Percentiles rank a stretch among this genome's conserved stretches.
These are phyloP conservation scores for Turritopsis dohrnii DNA, from an alignment of 30 jellyfish, hydroid and myxozoan genomes.

Conservation along the genomic window DNA sequence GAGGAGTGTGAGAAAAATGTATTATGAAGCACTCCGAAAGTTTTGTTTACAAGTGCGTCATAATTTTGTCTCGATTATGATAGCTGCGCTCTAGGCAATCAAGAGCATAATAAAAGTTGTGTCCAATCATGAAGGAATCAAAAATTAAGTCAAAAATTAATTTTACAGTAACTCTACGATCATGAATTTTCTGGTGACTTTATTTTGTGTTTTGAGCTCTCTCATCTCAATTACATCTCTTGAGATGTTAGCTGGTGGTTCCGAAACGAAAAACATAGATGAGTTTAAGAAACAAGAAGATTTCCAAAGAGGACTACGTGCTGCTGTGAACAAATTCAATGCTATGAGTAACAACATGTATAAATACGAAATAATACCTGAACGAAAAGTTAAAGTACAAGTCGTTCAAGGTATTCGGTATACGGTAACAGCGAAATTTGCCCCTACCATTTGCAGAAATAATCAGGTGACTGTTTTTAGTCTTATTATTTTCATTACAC, in stretches of 20 bases:
- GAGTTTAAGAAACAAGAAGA: background rate
- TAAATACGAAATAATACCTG: background rate
- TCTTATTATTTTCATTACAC: too few relatives aligned
- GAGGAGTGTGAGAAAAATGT: too few relatives aligned
- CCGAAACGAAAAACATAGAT: background rate
- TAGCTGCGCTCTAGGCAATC: too few relatives aligned
- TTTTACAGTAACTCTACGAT: background rate
- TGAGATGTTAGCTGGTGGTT: background rate
- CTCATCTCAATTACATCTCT: background rate
- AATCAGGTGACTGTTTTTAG: background rate
- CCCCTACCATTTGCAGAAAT: background rate
- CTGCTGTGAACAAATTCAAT: background rate
- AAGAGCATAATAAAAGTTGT: too few relatives aligned
- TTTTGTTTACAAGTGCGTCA: too few relatives aligned
- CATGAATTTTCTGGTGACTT: background rate
- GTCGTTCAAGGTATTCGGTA: background rate
- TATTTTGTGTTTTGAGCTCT: background rate
- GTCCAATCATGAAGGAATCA: background rate
- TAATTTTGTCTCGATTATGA: too few relatives aligned
- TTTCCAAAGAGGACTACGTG: background rate
- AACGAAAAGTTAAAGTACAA: background rate
- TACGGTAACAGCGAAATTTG: background rate
- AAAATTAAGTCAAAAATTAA: too few relatives aligned
- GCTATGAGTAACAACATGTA: constrained; percentile 7
- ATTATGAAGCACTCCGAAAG: too few relatives aligned